Evolutionary conservation across 2,113 vertebrate genomes (phyloP).

Genomic region (Anseranas semipalmata): DNA sequence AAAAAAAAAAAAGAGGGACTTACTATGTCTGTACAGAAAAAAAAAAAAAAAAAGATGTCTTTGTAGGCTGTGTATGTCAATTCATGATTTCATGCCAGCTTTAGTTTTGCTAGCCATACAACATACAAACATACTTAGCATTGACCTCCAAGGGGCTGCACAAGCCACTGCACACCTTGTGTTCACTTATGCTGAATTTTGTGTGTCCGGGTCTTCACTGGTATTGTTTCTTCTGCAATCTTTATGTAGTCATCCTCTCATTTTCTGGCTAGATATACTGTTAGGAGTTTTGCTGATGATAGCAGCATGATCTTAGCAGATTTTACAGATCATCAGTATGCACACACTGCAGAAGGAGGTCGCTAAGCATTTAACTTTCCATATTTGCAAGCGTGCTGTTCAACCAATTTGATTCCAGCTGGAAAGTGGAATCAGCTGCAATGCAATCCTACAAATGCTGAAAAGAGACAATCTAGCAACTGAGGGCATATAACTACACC

Average conservation of each 20-base stretch:
- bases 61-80: not conserved
- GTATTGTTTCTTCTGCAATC: not conserved
- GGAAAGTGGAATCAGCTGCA: not conserved
- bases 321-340: not conserved
- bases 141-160: not conserved
- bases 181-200: not conserved
- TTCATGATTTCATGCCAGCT: not conserved
- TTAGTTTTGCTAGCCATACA: not conserved
- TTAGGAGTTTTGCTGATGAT: not conserved
- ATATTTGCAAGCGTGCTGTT: not conserved
- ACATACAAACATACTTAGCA: not conserved
- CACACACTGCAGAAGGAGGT: not conserved
- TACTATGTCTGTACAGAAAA: not conserved
- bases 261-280: not conserved
- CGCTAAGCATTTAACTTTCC: not conserved
- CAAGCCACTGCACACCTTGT: not conserved
- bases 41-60: not conserved
- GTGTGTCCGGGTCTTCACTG: not conserved
- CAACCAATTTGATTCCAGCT: not conserved
- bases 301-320: not conserved
- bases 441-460: not conserved
- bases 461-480: not conserved
- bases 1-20: rapidly evolving
- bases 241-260: not conserved
- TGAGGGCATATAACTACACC: not conserved